Percentiles rank a stretch among this genome's conserved stretches.
Evolutionary conservation across 2,888 invertebrate genomes (phyloP).

Genomic region (Limnephilus rhombicus): DNA sequence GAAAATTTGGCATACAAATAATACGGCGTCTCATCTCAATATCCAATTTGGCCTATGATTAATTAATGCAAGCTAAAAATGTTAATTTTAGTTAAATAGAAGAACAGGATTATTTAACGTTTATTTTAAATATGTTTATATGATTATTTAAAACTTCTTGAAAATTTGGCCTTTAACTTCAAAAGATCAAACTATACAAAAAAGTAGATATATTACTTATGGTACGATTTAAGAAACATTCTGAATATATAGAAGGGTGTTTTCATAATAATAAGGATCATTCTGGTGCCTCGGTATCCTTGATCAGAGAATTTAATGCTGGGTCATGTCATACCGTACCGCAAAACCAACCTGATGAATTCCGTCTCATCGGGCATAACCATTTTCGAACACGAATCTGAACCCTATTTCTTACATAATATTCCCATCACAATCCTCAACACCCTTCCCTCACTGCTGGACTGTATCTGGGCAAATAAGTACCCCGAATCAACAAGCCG

Average conservation of each 20-base stretch:
- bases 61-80: too few relatives aligned
- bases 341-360: not conserved
- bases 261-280: not conserved
- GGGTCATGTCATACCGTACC: not conserved
- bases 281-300: not conserved
- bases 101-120: too few relatives aligned
- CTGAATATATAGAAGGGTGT: not conserved
- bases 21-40: too few relatives aligned
- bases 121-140: too few relatives aligned
- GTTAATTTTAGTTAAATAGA: too few relatives aligned
- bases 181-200: not conserved
- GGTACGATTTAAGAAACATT: not conserved
- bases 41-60: too few relatives aligned
- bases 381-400: not conserved
- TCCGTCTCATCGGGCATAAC: not conserved
- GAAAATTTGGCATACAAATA: too few relatives aligned
- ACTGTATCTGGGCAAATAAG: too few relatives aligned
- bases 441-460: too few relatives aligned
- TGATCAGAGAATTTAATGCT: not conserved
- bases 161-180: not conserved
- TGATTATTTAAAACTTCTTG: too few relatives aligned
- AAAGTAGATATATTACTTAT: not conserved
- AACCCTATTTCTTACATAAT: not conserved
- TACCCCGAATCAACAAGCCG: too few relatives aligned
- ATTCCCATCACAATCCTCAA: too few relatives aligned